These are phyloP conservation scores for Melanargia galathea DNA, from an alignment of 2,888 invertebrate species.

Conservation along the genomic window DNA sequence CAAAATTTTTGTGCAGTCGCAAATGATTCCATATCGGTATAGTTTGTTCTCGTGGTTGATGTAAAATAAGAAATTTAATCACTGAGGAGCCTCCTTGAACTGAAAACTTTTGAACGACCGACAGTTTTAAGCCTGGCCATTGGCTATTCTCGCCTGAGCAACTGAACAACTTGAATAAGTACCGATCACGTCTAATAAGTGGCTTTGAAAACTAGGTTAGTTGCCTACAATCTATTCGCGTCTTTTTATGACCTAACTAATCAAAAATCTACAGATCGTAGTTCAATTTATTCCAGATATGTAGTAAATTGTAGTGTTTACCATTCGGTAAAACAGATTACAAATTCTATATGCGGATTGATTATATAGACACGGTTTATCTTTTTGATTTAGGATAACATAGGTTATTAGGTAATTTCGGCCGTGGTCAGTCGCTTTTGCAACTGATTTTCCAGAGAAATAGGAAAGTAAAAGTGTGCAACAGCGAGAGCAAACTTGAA, in stretches of 20 bases:
- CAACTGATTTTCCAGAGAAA: not conserved
- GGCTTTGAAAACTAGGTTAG: not conserved
- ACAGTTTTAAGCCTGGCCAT: not conserved
- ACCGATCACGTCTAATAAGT: not conserved
- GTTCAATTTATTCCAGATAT: too few relatives aligned
- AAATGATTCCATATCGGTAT: slow-evolving; percentile 57
- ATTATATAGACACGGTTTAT: too few relatives aligned
- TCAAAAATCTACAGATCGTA: too few relatives aligned
- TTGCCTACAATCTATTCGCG: too few relatives aligned
- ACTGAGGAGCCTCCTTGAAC: slow-evolving; percentile 45
- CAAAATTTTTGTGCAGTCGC: slow-evolving; percentile 67
- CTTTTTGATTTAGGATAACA: too few relatives aligned
- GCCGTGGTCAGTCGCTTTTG: not conserved
- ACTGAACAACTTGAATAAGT: not conserved
- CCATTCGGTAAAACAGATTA: too few relatives aligned
- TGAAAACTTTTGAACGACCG: not conserved
- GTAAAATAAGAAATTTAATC: slow-evolving; percentile 69
- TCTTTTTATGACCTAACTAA: too few relatives aligned
- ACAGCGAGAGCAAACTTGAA: too few relatives aligned
- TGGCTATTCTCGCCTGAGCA: not conserved
- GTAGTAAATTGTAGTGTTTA: too few relatives aligned
- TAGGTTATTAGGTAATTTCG: too few relatives aligned
- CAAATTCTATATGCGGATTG: too few relatives aligned
- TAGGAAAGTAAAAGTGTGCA: too few relatives aligned
- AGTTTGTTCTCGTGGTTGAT: slow-evolving; percentile 61